Conservation (phyloP, 1,140 invertebrate species). For the Danaus plexippus region DNA sequence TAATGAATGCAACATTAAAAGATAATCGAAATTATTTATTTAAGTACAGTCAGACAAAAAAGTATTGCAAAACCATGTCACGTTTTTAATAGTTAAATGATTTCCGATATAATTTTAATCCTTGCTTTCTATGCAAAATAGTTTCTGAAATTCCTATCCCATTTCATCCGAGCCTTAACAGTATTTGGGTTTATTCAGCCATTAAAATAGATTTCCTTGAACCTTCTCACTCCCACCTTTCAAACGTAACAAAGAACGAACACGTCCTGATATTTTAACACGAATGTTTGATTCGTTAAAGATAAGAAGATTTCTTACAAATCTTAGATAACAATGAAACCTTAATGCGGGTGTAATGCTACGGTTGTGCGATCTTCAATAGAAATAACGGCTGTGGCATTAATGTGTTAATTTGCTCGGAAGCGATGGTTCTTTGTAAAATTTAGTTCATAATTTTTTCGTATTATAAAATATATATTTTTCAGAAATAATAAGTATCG, state of each 20-base stretch:
- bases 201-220: conserved; percentile 12
- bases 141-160: too few relatives aligned
- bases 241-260: conserved; percentile 8
- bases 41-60: neutral
- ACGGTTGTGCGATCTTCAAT: neutral
- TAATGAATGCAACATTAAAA: too few relatives aligned
- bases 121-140: too few relatives aligned
- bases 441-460: too few relatives aligned
- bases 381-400: neutral
- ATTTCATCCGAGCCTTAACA: too few relatives aligned
- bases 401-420: neutral
- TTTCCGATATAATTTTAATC: too few relatives aligned
- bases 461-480: too few relatives aligned
- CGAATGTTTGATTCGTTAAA: conserved; percentile 24
- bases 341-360: neutral
- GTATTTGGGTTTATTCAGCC: conserved; percentile 7
- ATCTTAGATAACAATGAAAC: conserved; percentile 27
- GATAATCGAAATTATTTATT: too few relatives aligned
- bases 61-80: conserved; percentile 1
- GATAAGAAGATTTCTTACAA: conserved; percentile 22
- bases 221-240: conserved; percentile 9
- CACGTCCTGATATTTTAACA: conserved; percentile 10
- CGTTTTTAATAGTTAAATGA: too few relatives aligned
- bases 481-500: too few relatives aligned
- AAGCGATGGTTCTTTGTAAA: neutral